Conservation (phyloP, 2,888 invertebrate species). For the Dynastes hyllus region DNA sequence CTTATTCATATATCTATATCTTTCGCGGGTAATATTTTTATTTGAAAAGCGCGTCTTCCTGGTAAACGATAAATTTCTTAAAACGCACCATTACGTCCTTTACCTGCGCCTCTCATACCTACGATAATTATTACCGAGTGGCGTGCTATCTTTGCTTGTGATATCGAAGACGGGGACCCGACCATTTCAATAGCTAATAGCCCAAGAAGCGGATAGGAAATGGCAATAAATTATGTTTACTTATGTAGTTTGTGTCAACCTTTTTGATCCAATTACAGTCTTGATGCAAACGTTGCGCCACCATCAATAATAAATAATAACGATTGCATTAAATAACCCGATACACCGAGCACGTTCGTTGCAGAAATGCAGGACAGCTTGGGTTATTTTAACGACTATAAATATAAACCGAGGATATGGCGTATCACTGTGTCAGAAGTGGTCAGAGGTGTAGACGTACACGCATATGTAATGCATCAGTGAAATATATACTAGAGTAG, state of each 20-base stretch:
- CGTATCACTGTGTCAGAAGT: too few species aligned
- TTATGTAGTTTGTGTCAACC: constrained; percentile 43
- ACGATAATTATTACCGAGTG: constrained; percentile 8
- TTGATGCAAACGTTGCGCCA: constrained; percentile 35
- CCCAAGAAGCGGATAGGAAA: constrained; percentile 37
- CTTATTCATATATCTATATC: constrained; percentile 12
- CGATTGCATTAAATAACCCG: constrained; percentile 35
- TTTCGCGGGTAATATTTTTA: constrained; percentile 18
- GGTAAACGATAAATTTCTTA: constrained; percentile 16
- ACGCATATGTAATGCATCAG: too few species aligned
- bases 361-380: constrained; percentile 6
- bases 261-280: constrained; percentile 38
- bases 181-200: constrained; percentile 25
- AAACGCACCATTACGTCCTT: neutral
- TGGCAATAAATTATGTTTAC: constrained; percentile 33
- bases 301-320: constrained; percentile 41
- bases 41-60: constrained; percentile 13
- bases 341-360: neutral
- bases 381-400: constrained; percentile 20
- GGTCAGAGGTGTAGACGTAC: too few species aligned
- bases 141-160: neutral
- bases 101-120: neutral
- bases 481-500: too few species aligned
- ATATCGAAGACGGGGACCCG: neutral
- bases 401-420: neutral